These are phyloP conservation scores for Phataginus tetradactyla DNA, from an alignment of 2,797 vertebrate genomes.

Conservation along the genomic window DNA sequence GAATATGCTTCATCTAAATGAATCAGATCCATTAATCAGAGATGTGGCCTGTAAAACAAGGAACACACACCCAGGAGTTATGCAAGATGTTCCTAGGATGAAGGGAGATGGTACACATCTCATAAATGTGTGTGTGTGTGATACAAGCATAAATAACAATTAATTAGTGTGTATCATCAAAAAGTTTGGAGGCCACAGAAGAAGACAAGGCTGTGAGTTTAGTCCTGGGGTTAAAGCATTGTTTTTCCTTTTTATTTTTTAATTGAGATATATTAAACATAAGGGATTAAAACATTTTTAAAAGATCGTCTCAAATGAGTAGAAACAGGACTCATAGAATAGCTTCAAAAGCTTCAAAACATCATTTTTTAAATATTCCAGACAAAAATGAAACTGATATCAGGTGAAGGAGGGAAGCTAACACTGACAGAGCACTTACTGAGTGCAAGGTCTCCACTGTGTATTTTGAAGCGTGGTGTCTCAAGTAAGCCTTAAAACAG, in stretches of 20 bases:
- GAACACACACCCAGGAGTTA: not conserved
- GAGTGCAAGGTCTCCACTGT: not conserved
- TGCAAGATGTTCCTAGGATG: not conserved
- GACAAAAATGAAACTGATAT: not conserved
- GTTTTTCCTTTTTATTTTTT: not conserved
- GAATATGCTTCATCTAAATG: not conserved
- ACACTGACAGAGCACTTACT: not conserved
- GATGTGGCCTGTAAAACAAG: not conserved
- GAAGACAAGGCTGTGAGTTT: not conserved
- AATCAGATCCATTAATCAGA: not conserved
- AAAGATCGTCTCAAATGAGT: not conserved
- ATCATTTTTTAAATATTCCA: not conserved
- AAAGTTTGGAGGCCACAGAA: slow-evolving; percentile 15
- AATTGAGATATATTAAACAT: not conserved
- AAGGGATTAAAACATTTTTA: not conserved
- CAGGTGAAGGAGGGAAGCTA: not conserved
- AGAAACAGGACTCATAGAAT: not conserved
- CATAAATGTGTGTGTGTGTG: not conserved
- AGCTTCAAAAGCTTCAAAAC: not conserved
- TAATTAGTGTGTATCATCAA: not conserved
- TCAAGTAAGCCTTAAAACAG: not conserved
- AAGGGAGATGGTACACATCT: not conserved
- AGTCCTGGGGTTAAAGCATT: not conserved
- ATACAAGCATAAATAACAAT: not conserved
- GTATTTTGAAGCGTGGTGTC: not conserved